Conservation (phyloP, 2,797 vertebrate species). For the Ceryle rudis region DNA sequence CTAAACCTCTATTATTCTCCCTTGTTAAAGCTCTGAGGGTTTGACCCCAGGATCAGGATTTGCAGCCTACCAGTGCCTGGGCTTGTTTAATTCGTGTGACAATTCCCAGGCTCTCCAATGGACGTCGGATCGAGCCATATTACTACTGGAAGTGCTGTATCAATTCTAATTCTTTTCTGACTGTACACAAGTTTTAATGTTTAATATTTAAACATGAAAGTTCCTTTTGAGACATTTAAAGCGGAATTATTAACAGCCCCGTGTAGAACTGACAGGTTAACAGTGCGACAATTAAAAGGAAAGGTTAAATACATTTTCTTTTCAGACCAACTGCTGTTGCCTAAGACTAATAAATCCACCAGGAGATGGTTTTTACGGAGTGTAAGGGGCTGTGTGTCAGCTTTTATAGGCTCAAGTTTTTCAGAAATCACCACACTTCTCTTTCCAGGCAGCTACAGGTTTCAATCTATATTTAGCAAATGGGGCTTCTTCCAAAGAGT, state of each 20-base stretch:
- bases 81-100: not conserved
- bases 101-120: not conserved
- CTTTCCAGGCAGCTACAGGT: constrained; percentile 50
- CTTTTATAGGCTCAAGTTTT: constrained; percentile 31
- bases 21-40: not conserved
- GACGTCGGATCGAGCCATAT: not conserved
- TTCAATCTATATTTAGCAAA: constrained; percentile 27
- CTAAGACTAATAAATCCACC: constrained; percentile 69
- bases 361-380: constrained; percentile 45
- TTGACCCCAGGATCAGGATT: not conserved
- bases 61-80: not conserved
- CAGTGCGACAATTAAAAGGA: constrained; percentile 67
- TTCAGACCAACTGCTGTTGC: constrained; percentile 67
- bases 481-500: not conserved
- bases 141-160: not conserved
- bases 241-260: constrained; percentile 50
- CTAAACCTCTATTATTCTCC: not conserved
- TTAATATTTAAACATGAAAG: constrained; percentile 62
- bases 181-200: constrained; percentile 13
- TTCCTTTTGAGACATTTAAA: constrained; percentile 56
- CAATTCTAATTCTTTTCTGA: not conserved
- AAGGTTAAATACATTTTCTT: constrained; percentile 75
- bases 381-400: constrained; percentile 48
- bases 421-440: constrained; percentile 30
- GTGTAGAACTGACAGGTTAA: constrained; percentile 68